These are phyloP conservation scores for Drosophila parvula DNA, from an alignment of 1,140 invertebrate species.

Conservation along the genomic window DNA sequence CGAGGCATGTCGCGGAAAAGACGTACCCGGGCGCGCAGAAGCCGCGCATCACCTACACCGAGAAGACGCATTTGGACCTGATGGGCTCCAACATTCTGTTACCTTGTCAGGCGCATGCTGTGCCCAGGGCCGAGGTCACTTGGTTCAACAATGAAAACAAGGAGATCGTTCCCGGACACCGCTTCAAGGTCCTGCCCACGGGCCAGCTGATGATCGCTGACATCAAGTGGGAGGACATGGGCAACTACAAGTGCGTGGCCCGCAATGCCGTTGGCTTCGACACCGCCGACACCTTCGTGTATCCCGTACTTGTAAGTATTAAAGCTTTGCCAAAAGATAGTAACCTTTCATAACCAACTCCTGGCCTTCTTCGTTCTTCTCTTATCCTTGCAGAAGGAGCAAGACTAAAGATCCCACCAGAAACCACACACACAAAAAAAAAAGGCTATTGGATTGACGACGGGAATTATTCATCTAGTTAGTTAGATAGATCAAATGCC, in stretches of 20 bases:
- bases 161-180: slow-evolving; percentile 84
- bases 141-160: slow-evolving; percentile 88
- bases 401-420: slow-evolving; percentile 64
- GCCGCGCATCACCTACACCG: slow-evolving; percentile 85
- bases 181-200: slow-evolving; percentile 86
- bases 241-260: slow-evolving; percentile 90
- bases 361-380: neutral
- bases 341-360: neutral
- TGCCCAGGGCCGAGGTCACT: slow-evolving; percentile 86
- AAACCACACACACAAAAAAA: slow-evolving; percentile 7
- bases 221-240: slow-evolving; percentile 92
- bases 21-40: slow-evolving; percentile 83
- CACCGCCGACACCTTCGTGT: slow-evolving; percentile 89
- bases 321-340: too few relatives aligned
- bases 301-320: slow-evolving; percentile 88
- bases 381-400: slow-evolving; percentile 62
- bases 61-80: slow-evolving; percentile 85
- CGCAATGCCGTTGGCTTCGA: slow-evolving; percentile 88
- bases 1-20: slow-evolving; percentile 58
- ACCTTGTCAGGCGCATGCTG: slow-evolving; percentile 89
- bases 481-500: slow-evolving; percentile 83
- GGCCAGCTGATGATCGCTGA: slow-evolving; percentile 90
- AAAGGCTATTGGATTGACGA: slow-evolving; percentile 74
- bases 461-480: slow-evolving; percentile 65
- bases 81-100: slow-evolving; percentile 88